Percentiles rank a stretch among this genome's conserved stretches.
phyloP scores from a whole-genome alignment of 2,888 invertebrate genomes.

The Gymnocheta viridis region DNA sequence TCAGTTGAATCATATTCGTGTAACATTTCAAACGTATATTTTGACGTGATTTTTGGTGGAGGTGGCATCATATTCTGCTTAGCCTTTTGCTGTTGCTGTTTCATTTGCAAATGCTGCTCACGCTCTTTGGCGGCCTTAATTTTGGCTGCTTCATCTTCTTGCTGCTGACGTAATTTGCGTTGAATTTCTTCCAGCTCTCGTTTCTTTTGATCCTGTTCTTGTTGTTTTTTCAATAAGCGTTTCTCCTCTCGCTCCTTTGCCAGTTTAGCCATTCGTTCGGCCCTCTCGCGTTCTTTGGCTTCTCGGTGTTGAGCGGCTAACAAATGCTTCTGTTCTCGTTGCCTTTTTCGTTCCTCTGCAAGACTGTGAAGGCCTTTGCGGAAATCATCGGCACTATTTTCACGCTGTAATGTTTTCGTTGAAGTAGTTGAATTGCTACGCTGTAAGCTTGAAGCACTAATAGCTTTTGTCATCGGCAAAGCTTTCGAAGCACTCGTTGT shows the following conservation, averaged over 20 bases:
- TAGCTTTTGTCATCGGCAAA: slow-evolving; percentile 73
- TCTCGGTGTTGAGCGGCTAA: slow-evolving; percentile 80
- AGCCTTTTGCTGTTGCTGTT: slow-evolving; percentile 70
- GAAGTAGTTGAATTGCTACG: slow-evolving; percentile 71
- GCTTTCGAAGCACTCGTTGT: slow-evolving; percentile 79
- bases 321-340: slow-evolving; percentile 80
- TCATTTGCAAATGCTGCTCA: slow-evolving; percentile 76
- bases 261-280: slow-evolving; percentile 78
- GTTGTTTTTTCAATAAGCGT: slow-evolving; percentile 76
- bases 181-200: slow-evolving; percentile 79
- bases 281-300: slow-evolving; percentile 80
- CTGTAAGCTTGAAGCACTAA: slow-evolving; percentile 72
- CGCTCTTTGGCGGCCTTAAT: slow-evolving; percentile 75
- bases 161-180: slow-evolving; percentile 77
- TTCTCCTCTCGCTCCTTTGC: slow-evolving; percentile 81
- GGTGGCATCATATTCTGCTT: slow-evolving; percentile 75
- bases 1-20: slow-evolving; percentile 82
- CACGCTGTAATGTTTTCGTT: slow-evolving; percentile 76
- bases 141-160: slow-evolving; percentile 75
- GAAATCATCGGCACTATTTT: slow-evolving; percentile 80
- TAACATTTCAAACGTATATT: slow-evolving; percentile 81
- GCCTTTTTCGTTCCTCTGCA: slow-evolving; percentile 80
- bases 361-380: slow-evolving; percentile 77
- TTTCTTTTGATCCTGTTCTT: slow-evolving; percentile 78
- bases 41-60: slow-evolving; percentile 74